Base-by-base conservation (phyloP, 2,888 invertebrate genomes). In the Eubasilissa splendida region DNA sequence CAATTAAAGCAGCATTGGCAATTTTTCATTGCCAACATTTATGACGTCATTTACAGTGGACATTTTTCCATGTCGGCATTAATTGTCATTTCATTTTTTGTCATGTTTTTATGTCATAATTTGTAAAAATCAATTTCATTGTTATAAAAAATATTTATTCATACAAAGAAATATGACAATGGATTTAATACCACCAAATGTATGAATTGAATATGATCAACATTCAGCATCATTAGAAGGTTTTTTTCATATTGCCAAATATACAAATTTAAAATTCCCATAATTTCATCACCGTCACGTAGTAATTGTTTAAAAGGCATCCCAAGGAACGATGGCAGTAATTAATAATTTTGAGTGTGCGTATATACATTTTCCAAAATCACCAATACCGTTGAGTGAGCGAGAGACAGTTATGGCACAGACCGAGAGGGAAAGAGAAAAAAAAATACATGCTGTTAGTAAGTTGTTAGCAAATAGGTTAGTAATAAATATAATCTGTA, bases 401-500 rank as follows among this genome's bases (percentile, higher is more conserved):
- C 11, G 56, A 76, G 60, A 81, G 52, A 81, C 73, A 81, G 68
- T 75, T 75, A 80, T 76, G 74, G 77, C 77, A 79, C 80, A 83
- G 82, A 80, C 80, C 80, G 81, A 77, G 80, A 73, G 76, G 76
- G 80, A 81, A 81, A 81, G 71, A 83, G 65, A 84, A 85, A 85
- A 42, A 42, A 83, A 82, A 86, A 84, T 83, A 86, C 88, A 88
- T 88, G 88, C 89, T 85, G 89, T 89, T 89, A 89, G 88, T 89
- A 78, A 68, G 53, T 73, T 76, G 76, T 79, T 79, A 79, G 79
- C 75, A 50, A 22, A 74, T 60, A 60, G 42, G 11, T 33, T 76
- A 76, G 50, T 53, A 60, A 76, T 53, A 31, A 59, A 8, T 70
- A 68, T n/a, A 2, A 58, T 22, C 42, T 42, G 42, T 42, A 42